phyloP scores from a whole-genome alignment of 2,113 vertebrate genomes.

The Mesoclemmys tuberculata region DNA sequence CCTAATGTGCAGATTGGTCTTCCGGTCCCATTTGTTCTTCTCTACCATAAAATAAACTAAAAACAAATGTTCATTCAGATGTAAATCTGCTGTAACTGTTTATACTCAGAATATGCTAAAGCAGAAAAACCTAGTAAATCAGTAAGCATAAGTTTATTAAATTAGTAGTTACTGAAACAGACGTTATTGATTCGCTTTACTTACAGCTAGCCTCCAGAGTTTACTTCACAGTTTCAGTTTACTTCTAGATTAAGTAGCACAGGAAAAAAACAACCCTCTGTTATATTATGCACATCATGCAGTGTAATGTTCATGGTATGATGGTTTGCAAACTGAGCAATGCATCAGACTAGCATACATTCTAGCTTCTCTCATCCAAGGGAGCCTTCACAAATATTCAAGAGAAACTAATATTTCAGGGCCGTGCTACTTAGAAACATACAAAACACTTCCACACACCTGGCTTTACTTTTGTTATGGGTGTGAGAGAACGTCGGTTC shows the following conservation, averaged over 20 bases:
- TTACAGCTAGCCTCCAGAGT: conserved; percentile 57
- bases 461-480: neutral
- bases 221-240: conserved; percentile 73
- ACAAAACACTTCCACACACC: accelerated
- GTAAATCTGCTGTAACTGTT: conserved; percentile 22
- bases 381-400: conserved; percentile 5
- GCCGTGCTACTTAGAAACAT: neutral
- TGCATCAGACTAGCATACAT: conserved; percentile 17
- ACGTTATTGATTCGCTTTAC: conserved; percentile 71
- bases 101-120: conserved; percentile 19
- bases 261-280: conserved; percentile 53
- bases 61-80: neutral
- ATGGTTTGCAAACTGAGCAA: conserved; percentile 51
- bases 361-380: neutral
- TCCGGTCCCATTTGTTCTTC: neutral
- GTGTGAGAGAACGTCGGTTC: neutral
- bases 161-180: conserved; percentile 68
- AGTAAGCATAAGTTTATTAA: conserved; percentile 65
- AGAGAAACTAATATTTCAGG: neutral
- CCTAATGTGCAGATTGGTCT: neutral
- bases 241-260: conserved; percentile 65
- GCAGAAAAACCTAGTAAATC: conserved; percentile 34
- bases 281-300: conserved; percentile 50
- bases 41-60: neutral
- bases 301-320: conserved; percentile 12